phyloP scores from a whole-genome alignment of 2,113 vertebrate genomes.

The Cynocephalus volans region DNA sequence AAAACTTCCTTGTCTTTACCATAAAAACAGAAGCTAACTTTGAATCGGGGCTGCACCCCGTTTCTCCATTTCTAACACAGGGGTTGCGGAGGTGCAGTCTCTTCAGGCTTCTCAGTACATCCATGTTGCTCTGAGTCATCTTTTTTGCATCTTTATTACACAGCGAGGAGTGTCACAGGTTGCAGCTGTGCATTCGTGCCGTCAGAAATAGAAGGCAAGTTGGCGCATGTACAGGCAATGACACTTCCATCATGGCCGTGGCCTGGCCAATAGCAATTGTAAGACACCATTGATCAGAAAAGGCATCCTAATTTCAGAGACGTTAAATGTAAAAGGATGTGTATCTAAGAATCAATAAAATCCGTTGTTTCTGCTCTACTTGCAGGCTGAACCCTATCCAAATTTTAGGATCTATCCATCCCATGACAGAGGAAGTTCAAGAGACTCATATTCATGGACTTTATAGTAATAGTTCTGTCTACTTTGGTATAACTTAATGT shows the following conservation, averaged over 20 bases:
- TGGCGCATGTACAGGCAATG: background rate
- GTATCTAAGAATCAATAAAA: background rate
- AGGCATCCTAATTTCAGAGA: conserved; percentile 3
- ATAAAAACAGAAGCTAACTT: too few species aligned
- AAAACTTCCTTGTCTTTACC: too few species aligned
- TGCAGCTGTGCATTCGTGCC: background rate
- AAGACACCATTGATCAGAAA: background rate
- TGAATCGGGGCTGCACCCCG: too few species aligned
- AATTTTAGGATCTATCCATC: background rate
- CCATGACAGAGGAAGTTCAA: background rate
- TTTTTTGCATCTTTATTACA: too few species aligned
- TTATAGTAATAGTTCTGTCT: background rate
- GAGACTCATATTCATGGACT: background rate
- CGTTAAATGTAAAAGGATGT: background rate
- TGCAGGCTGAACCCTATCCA: background rate
- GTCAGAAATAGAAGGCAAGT: background rate
- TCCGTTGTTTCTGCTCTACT: background rate
- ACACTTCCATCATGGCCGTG: background rate
- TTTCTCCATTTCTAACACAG: too few species aligned
- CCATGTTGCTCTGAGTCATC: too few species aligned
- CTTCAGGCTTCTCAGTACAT: too few species aligned
- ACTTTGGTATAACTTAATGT: background rate
- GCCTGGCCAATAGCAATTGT: background rate
- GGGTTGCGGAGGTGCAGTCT: too few species aligned
- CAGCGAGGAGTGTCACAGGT: too few species aligned